A percentile compares a stretch with the other conserved stretches of the same genome.
These are phyloP conservation scores for Ginglymostoma cirratum DNA, from an alignment of 2,113 vertebrate genomes.

Conservation along the genomic window DNA sequence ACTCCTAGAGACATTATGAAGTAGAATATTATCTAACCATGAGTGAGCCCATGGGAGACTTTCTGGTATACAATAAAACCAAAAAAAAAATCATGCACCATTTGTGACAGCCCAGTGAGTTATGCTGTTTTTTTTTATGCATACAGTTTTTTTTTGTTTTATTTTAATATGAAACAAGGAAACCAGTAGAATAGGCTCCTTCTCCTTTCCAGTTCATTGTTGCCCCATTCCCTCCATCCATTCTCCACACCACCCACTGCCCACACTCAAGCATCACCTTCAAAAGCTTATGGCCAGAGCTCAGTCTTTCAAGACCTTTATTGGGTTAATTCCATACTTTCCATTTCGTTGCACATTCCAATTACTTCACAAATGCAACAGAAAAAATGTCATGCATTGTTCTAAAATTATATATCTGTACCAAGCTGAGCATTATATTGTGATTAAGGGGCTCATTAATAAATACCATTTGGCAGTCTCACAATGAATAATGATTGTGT, in stretches of 20 bases:
- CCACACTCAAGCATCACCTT: neutral
- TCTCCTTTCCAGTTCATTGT: neutral
- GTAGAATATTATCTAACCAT: neutral
- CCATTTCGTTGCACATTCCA: constrained; percentile 3
- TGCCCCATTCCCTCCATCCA: neutral
- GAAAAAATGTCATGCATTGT: constrained; percentile 17
- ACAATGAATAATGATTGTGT: neutral
- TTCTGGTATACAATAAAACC: neutral
- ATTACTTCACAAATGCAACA: neutral
- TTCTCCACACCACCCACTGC: neutral
- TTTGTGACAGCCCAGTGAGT: neutral
- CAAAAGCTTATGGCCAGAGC: neutral
- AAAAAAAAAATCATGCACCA: neutral
- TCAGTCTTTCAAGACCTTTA: neutral
- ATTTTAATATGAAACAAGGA: neutral
- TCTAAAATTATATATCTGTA: constrained; percentile 28
- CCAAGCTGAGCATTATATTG: constrained; percentile 7
- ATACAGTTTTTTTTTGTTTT: neutral
- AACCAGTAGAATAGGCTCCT: neutral
- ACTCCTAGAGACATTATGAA: neutral
- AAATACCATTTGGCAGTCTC: constrained; percentile 23
- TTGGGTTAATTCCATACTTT: constrained; percentile 23
- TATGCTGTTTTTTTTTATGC: neutral
- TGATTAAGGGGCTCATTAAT: constrained; percentile 28
- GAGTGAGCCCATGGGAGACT: neutral